Base-by-base conservation (phyloP, 2,113 vertebrate species). In the Hemiscyllium ocellatum region DNA sequence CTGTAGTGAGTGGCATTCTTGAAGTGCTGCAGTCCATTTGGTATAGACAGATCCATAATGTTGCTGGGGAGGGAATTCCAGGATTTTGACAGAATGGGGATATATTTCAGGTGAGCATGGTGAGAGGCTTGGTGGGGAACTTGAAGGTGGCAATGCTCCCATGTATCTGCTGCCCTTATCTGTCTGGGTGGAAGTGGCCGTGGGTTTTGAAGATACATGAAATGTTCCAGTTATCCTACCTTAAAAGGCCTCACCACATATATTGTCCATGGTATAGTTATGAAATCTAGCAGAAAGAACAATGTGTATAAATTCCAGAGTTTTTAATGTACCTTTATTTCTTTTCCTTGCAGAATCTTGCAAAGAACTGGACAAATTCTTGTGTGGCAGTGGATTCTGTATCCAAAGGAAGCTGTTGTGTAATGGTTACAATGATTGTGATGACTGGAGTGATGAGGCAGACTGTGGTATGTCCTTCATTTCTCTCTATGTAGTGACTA, bases 381-480 rank as follows among this genome's bases (percentile, higher is more conserved):
- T 98, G 96, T 99, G 99, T 85, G 96, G 97, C 83, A 98, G 97
- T 1, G 99, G 98, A 26, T 96, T 98, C 96, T 99, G 99, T 83
- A 96, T 99, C 96, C 97, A 98, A 3, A 97, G 97, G 96, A 99
- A 98, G 95, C 97, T 99, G 89, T 98, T 98, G 94, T 99, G 99
- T 91, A 99, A 99, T 2, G 98, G 99, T 78, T 98, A 98, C 97
- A 99, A 99, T 0, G 99, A 99, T 97, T 99, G 99, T 15, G 98
- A 98, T 42, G 99, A 99, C 95, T 99, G 99, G 99, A 99, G 99
- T 13, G 99, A 99, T 6, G 99, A 99, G 96, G 96, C 97, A 0
- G 97, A 98, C 86, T 99, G 99, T 96, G 98, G 99, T 99, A 97
- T 96, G 98, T 98, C 96, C 42, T 68, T 96, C 12, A 42, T 65